These are phyloP conservation scores for Seriola aureovittata DNA, from an alignment of 2,113 vertebrate genomes.

Conservation along the genomic window DNA sequence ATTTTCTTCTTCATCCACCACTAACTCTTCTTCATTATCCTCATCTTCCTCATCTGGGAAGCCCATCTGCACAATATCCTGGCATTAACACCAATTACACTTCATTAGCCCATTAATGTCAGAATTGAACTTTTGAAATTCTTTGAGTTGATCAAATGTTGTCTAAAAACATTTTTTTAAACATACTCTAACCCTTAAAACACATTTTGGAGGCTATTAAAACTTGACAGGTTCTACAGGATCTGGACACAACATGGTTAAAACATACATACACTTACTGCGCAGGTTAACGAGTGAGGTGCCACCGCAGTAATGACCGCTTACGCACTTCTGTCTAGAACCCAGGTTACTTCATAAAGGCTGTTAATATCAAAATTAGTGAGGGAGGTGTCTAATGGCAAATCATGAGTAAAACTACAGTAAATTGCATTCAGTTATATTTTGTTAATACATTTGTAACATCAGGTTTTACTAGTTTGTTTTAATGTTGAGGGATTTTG, in stretches of 20 bases:
- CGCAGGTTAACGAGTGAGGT: neutral
- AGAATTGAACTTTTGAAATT: constrained; percentile 17
- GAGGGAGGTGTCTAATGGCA: neutral
- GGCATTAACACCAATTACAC: constrained; percentile 75
- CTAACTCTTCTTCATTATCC: constrained; percentile 79
- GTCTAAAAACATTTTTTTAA: no score
- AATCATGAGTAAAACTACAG: neutral
- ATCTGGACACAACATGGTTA: neutral
- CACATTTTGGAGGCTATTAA: no score
- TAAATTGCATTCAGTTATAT: neutral
- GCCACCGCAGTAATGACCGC: neutral
- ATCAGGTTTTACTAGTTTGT: neutral
- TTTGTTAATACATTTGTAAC: neutral
- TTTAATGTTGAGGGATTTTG: neutral
- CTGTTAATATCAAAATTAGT: neutral
- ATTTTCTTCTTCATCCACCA: constrained; percentile 84
- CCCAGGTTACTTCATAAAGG: no score
- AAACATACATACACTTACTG: neutral
- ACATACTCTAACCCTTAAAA: no score
- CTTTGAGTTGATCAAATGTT: neutral
- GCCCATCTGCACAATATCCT: constrained; percentile 91
- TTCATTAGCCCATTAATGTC: constrained; percentile 56
- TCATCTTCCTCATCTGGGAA: constrained; percentile 92
- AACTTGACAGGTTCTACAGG: neutral
- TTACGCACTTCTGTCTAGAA: neutral